Percentiles rank a stretch among this genome's conserved stretches.
These are phyloP conservation scores for Drosophila paucipuncta DNA, from an alignment of 2,888 invertebrate genomes.

Conservation along the genomic window DNA sequence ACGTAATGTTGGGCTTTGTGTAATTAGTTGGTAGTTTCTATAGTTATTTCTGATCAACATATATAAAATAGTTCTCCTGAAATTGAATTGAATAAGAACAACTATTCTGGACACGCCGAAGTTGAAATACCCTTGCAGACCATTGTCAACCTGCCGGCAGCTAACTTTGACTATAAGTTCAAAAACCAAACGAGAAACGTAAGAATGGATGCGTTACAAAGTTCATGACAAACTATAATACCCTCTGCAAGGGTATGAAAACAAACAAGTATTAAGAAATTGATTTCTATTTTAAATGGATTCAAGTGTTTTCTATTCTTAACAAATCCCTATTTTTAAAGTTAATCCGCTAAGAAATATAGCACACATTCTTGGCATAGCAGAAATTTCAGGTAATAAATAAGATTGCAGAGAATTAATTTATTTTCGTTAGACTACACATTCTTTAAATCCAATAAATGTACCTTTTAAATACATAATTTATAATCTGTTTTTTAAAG, in stretches of 20 bases:
- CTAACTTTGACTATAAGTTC: neutral
- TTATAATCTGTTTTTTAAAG: neutral
- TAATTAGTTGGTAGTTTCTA: neutral
- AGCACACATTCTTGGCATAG: neutral
- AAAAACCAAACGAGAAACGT: no score
- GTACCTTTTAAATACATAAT: neutral
- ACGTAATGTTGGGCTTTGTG: neutral
- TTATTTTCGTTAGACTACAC: neutral
- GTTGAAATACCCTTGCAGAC: neutral
- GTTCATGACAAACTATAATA: neutral
- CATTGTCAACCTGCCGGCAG: neutral
- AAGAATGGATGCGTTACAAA: neutral
- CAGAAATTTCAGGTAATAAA: slow-evolving; percentile 12
- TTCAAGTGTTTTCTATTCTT: neutral
- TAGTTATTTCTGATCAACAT: neutral
- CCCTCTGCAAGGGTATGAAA: neutral
- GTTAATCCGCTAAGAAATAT: slow-evolving; percentile 3
- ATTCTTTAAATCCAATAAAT: neutral
- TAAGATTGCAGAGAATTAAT: neutral
- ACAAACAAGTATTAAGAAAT: neutral
- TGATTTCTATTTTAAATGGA: neutral
- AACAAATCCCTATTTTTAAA: slow-evolving; percentile 3
- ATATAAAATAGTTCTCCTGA: neutral
- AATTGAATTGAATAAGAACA: neutral
- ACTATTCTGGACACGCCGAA: neutral